These are phyloP conservation scores for Cephus nigrinus DNA, from an alignment of 2,888 invertebrate species.

Conservation along the genomic window DNA sequence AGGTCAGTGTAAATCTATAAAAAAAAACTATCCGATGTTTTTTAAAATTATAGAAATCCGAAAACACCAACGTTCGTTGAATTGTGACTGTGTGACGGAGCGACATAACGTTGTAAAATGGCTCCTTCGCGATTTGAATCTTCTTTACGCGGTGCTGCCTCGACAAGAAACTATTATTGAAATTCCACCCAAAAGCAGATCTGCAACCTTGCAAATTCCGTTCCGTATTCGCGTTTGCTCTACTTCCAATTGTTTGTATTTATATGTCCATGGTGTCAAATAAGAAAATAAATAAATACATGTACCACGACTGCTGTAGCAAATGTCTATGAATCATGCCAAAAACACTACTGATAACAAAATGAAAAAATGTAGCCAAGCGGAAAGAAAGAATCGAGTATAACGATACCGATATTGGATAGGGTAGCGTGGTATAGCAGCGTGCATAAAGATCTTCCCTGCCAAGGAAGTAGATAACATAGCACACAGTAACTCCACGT, in stretches of 20 bases:
- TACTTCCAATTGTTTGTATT: neutral
- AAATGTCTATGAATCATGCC: neutral
- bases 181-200: too few relatives aligned
- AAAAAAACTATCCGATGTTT: too few relatives aligned
- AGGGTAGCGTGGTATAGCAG: neutral
- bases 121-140: too few relatives aligned
- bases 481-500: constrained; percentile 16
- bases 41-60: neutral
- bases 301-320: neutral
- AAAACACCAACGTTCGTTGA: neutral
- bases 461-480: constrained; percentile 4
- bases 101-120: too few relatives aligned
- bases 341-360: neutral
- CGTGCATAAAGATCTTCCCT: neutral
- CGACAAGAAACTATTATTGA: too few relatives aligned
- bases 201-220: neutral
- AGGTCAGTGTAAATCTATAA: too few relatives aligned
- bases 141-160: too few relatives aligned
- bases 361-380: neutral
- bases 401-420: neutral
- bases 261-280: neutral
- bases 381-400: neutral
- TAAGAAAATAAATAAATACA: neutral
- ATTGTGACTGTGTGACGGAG: neutral
- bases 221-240: neutral